Base-by-base conservation (phyloP, 1,140 invertebrate species). In the Philopotamus ludificatus region DNA sequence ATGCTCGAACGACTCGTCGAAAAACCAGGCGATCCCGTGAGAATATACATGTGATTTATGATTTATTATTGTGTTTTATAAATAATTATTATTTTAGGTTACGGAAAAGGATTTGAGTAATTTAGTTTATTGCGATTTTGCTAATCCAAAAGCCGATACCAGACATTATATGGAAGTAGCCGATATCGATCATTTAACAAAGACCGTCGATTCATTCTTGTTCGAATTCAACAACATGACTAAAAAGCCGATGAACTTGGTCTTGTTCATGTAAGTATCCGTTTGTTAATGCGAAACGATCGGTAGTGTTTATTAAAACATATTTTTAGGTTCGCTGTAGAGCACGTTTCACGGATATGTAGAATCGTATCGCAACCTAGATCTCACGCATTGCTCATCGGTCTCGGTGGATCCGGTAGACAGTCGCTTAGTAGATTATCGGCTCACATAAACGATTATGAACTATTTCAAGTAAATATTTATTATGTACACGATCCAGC, bases 211-310 rank as follows among this genome's bases (percentile, higher is more conserved):
- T 74, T 87, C 87, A 0, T 97, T 93, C 80, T 81, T 98, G 10
- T 87, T 89, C 1, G 95, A 98, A 74, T 98, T 89, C 72, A 98
- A 98, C 75, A 92, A 95, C 63, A 93, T 98, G 89, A 94, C 92
- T 18, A 98, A 96, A 75, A 97, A 97, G 74, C 94, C 95, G 0
- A 98, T 98, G 95, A 94, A 95, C 81, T 81, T 98, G 45, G 94
- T 98, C 2, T 79, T 98, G 21, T 98, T 98, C 76, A 89, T 89
- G 91, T 89, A 77, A 28, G n/a, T 12, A 26, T 45, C 26, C 16
- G 41, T 60, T 16, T 34, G 9, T 50, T 22, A 16, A 7, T 18
- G 44, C 20, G 4, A 9, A 16, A 2, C 23, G 18, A 49, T 21
- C 23, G 20, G 45, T 10, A 15, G 15, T 1, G 9, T 15, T 21